phyloP scores from a whole-genome alignment of 2,113 vertebrate species.

The Hemicordylus capensis region DNA sequence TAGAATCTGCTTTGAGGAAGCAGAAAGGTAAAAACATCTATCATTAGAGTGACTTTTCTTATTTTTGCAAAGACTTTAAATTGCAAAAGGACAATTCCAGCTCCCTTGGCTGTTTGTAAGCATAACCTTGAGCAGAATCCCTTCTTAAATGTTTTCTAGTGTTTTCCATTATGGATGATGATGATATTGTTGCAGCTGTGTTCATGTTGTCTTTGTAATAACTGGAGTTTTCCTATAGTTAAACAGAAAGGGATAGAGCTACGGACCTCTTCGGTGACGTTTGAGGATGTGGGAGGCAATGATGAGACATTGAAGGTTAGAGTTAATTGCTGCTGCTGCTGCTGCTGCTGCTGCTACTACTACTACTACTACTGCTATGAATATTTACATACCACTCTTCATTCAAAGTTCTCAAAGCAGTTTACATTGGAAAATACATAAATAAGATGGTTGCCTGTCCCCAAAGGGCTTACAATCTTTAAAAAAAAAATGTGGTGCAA shows the following conservation, averaged over 20 bases:
- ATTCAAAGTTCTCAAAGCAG: too few species aligned
- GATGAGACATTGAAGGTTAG: constrained; percentile 87
- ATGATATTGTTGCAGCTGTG: neutral
- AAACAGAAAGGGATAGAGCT: constrained; percentile 77
- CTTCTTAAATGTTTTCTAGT: neutral
- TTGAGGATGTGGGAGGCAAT: constrained; percentile 93
- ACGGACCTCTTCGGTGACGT: constrained; percentile 82
- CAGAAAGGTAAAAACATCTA: constrained; percentile 83
- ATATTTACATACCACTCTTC: too few species aligned
- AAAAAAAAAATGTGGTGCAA: too few species aligned
- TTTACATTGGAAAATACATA: too few species aligned
- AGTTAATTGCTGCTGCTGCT: too few species aligned
- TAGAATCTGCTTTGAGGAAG: constrained; percentile 64
- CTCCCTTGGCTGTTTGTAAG: neutral
- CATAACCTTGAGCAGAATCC: neutral
- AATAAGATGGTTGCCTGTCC: too few species aligned
- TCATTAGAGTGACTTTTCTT: neutral
- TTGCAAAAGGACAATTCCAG: neutral
- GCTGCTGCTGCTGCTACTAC: too few species aligned
- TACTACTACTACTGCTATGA: too few species aligned
- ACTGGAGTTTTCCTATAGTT: constrained; percentile 61
- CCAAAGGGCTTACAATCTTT: too few species aligned
- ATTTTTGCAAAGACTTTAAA: neutral
- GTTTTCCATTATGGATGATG: neutral
- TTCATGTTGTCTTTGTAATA: neutral